Evolutionary conservation across 2,113 vertebrate species (phyloP), one percentile per base, ranked within the genome.

Genomic region (Ceyx melanurus): DNA sequence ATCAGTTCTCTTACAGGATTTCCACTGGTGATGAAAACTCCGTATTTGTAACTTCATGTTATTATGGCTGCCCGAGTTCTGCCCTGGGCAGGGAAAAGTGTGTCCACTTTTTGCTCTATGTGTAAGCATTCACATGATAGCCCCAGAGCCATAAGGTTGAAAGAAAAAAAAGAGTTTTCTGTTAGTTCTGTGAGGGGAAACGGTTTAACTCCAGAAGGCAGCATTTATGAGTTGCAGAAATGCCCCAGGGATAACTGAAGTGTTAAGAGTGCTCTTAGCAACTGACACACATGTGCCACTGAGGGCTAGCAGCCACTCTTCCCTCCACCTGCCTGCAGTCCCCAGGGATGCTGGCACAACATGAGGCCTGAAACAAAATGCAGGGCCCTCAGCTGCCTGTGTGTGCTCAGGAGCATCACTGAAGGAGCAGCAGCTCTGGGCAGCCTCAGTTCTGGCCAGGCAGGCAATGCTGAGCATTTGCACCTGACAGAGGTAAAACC

Each of bases 261-360:
- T 0, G 0, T 68, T 78, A 37, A 37, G 25, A 42, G 37, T 15
- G 17, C 48, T 40, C 7, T 33, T 5, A 0, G 1, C 14, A 25
- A 42, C 22, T 11, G 48, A n/a, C 33, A 31, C 1, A 5, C 0
- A 0, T 21, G 0, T 21, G 43, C 28, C 40, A 57, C 3, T 12
- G 16, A 1, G 0, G 9, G 23, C 43, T 71, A 20, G 13, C 51
- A 29, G 58, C 21, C 61, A 48, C 53, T 31, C n/a, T 65, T n/a
- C 17, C 13, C 10, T 42, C 7, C 10, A 20, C 3, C 6, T 68
- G 25, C 22, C 42, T 13, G 3, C 40, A 40, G 13, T 46, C 40
- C 37, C 29, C 26, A 5, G 15, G 51, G 70, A 29, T 45, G 37
- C 6, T 13, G 17, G 88, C 61, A 25, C 20, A 26, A 40, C n/a